These are phyloP conservation scores for Bhutanitis thaidina DNA, from an alignment of 2,888 invertebrate species.

Conservation along the genomic window DNA sequence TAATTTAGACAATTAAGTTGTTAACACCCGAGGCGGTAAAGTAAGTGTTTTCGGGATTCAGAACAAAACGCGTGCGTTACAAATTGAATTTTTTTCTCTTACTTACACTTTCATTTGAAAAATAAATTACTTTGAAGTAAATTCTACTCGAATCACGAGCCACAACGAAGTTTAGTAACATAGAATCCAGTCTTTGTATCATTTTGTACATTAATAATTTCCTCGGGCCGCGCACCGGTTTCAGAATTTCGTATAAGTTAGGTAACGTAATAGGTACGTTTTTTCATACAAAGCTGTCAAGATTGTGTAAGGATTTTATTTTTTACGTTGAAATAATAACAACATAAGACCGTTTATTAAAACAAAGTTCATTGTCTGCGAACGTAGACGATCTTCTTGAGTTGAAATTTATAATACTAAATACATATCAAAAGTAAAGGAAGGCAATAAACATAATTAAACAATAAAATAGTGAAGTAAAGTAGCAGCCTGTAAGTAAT, in stretches of 20 bases:
- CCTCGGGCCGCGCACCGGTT: conserved; percentile 48
- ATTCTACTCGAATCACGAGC: conserved; percentile 56
- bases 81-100: conserved; percentile 47
- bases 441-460: too few relatives aligned
- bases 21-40: conserved; percentile 36
- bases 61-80: conserved; percentile 43
- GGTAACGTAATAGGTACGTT: conserved; percentile 41
- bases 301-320: conserved; percentile 61
- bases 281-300: conserved; percentile 60
- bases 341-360: too few relatives aligned
- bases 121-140: conserved; percentile 49
- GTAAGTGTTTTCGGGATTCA: conserved; percentile 37
- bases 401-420: too few relatives aligned
- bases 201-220: conserved; percentile 69
- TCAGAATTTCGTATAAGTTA: conserved; percentile 55
- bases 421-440: too few relatives aligned
- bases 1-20: conserved; percentile 42
- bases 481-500: too few relatives aligned
- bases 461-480: too few relatives aligned
- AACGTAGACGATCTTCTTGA: too few relatives aligned
- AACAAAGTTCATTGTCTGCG: too few relatives aligned
- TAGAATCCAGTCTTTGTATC: conserved; percentile 56
- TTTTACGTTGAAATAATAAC: conserved; percentile 68
- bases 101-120: conserved; percentile 48
- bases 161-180: conserved; percentile 54